Percentiles rank a stretch among this genome's conserved stretches.
phyloP scores from a whole-genome alignment of 2,888 invertebrate species.

The Fissipunctia ypsillon region DNA sequence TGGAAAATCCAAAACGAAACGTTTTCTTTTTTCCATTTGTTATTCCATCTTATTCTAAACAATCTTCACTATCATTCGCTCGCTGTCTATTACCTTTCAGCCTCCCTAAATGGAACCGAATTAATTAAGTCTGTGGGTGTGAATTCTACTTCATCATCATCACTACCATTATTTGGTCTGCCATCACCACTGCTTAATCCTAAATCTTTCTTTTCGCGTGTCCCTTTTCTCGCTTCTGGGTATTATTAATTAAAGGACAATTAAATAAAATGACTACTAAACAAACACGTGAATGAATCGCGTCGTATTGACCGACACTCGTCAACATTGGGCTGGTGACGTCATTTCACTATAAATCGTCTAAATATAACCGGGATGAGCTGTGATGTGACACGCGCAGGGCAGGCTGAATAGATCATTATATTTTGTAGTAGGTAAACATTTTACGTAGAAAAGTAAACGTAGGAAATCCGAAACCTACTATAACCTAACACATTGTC shows the following conservation, averaged over 20 bases:
- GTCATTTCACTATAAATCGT: constrained; percentile 58
- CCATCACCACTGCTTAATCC: too few species aligned
- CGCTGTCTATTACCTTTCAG: too few species aligned
- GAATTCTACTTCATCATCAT: too few species aligned
- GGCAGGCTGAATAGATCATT: constrained; percentile 13
- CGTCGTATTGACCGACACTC: constrained; percentile 24
- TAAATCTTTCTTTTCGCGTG: background rate
- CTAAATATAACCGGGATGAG: constrained; percentile 63
- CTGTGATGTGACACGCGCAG: constrained; percentile 41
- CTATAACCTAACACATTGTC: too few species aligned
- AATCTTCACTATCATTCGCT: too few species aligned
- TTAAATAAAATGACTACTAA: constrained; percentile 22
- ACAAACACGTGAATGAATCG: constrained; percentile 35
- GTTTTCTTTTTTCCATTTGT: background rate
- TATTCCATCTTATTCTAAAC: background rate
- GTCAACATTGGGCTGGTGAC: constrained; percentile 51
- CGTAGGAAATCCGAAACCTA: too few species aligned
- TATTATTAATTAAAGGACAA: constrained; percentile 1
- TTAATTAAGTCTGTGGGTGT: too few species aligned
- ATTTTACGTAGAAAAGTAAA: too few species aligned
- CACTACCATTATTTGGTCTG: too few species aligned
- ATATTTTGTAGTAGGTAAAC: constrained; percentile 36
- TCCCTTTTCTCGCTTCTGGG: background rate
- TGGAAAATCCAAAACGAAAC: constrained; percentile 27
- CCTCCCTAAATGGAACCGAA: too few species aligned